Conservation (phyloP, 2,888 invertebrate species). For the Chalcis sispes region DNA sequence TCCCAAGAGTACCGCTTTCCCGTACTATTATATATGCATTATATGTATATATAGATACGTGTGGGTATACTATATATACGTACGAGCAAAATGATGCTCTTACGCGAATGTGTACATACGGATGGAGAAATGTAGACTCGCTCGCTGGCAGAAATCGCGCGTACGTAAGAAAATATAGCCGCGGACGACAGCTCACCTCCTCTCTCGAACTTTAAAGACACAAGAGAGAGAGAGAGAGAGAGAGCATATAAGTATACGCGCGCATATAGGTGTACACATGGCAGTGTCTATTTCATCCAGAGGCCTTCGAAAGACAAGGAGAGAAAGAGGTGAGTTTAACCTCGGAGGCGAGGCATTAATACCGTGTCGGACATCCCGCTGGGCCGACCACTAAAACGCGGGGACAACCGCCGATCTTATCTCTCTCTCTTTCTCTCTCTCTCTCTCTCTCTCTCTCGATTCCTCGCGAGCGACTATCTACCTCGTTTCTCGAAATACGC, state of each 20-base stretch:
- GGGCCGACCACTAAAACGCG: constrained; percentile 73
- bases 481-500: too few species aligned
- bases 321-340: constrained; percentile 66
- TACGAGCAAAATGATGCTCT: too few species aligned
- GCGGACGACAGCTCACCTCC: neutral
- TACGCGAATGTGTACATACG: too few species aligned
- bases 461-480: too few species aligned
- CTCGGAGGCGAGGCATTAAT: constrained; percentile 75
- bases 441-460: constrained; percentile 39
- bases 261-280: neutral
- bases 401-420: constrained; percentile 77
- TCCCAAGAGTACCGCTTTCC: neutral
- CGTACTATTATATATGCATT: neutral
- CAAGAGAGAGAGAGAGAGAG: neutral
- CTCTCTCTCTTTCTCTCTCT: constrained; percentile 66
- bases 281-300: neutral
- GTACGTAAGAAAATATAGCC: constrained; percentile 8
- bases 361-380: constrained; percentile 75
- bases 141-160: neutral
- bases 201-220: neutral
- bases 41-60: too few species aligned
- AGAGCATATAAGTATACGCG: neutral
- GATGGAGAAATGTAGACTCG: too few species aligned
- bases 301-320: neutral
- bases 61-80: too few species aligned